Base-by-base conservation (phyloP, 1,140 invertebrate species). In the Procambarus clarkii region DNA sequence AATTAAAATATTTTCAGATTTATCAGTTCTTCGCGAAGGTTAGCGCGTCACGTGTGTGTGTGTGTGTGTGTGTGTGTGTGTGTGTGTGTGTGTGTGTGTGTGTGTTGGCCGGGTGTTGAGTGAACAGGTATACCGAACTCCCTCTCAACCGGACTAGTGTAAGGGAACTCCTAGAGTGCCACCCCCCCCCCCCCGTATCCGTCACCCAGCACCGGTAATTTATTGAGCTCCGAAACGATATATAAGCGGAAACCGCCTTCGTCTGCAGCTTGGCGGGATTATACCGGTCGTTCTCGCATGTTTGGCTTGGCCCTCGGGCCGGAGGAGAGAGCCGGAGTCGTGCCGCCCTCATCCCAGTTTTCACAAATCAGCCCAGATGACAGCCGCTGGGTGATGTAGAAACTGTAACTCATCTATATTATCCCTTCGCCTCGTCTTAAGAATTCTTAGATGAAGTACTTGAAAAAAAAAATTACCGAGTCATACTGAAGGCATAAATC, bases 1-100 rank as follows among this genome's bases (percentile, higher is more conserved):
- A 88, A 88, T 88, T 71, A 82, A 88, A 82, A 60, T 88, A 88
- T 88, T 88, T 60, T 88, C 80, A 81, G 79, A 82, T 88, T 88
- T 88, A 88, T 81, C 82, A 82, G 82, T 88, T 88, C 81, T 88
- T 50, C 79, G 80, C 82, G 78, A 82, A 34, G 78, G 79, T 88
- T 88, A 81, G 82, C 78, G 64, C 82, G 86, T 88, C 86, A 64
- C 86, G 58, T 11, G 24, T 88, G 86, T 88, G 81, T 88, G 79
- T 58, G 78, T 88, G 81, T n/a, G n/a, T n/a, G n/a, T n/a, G n/a
- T n/a, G n/a, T n/a, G n/a, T n/a, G n/a, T n/a, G n/a, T n/a, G n/a
- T n/a, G n/a, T n/a, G n/a, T n/a, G n/a, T n/a, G n/a, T n/a, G n/a
- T n/a, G n/a, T n/a, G n/a, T n/a, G n/a, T n/a, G n/a, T n/a, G n/a